These are phyloP conservation scores for Oreochromis niloticus DNA, from an alignment of 2,113 vertebrate genomes.

Conservation along the genomic window DNA sequence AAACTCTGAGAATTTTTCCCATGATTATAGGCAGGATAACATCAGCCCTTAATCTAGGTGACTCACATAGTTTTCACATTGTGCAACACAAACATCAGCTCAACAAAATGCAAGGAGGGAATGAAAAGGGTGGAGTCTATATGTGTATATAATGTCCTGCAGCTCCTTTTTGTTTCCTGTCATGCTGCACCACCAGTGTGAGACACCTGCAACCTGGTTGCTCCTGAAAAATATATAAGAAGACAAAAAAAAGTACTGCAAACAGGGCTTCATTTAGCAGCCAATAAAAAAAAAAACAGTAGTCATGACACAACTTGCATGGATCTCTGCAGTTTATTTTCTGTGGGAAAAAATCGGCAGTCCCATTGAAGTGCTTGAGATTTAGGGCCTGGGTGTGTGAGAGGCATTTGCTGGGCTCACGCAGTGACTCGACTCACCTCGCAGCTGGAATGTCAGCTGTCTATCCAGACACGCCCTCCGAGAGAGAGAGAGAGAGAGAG, in stretches of 20 bases:
- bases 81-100: constrained; percentile 31
- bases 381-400: constrained; percentile 65
- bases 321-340: constrained; percentile 14
- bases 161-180: not conserved
- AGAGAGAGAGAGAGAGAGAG: not conserved
- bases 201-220: not conserved
- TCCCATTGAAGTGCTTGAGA: constrained; percentile 48
- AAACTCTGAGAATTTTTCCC: constrained; percentile 25
- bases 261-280: not conserved
- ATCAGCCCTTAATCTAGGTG: constrained; percentile 7
- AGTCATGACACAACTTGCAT: constrained; percentile 19
- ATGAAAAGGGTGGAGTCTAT: not conserved
- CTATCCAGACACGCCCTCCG: constrained; percentile 62
- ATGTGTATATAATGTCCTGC: not conserved
- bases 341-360: constrained; percentile 32
- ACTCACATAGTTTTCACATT: constrained; percentile 41
- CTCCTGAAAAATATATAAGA: not conserved
- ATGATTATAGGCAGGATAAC: not conserved
- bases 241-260: not conserved
- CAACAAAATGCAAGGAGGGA: not conserved
- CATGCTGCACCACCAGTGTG: not conserved
- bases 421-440: constrained; percentile 69
- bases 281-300: not conserved
- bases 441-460: constrained; percentile 76
- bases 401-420: constrained; percentile 55